Evolutionary conservation across 2,888 invertebrate species (phyloP).

Genomic region (Ischnura elegans): DNA sequence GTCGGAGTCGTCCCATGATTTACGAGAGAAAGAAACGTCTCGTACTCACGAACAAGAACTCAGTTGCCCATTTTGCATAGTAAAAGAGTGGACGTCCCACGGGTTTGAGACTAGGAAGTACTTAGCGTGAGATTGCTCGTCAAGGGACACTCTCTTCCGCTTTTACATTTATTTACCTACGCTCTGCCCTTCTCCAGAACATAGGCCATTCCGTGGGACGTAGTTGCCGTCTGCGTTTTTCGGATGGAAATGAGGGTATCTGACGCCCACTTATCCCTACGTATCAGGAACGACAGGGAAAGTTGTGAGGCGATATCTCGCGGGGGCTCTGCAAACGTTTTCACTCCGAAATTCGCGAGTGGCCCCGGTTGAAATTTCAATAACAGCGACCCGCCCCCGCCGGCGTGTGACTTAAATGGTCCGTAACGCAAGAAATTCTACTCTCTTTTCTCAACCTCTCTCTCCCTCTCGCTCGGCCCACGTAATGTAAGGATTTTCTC

Average conservation of each 20-base stretch:
- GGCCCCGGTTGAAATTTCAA: background rate
- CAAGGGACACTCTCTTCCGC: background rate
- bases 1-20: background rate
- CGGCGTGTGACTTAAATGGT: background rate
- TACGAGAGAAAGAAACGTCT: background rate
- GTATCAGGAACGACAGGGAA: constrained; percentile 51
- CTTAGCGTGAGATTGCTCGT: background rate
- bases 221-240: background rate
- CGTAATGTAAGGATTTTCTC: background rate
- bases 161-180: background rate
- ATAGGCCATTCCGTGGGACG: constrained; percentile 17
- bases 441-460: constrained; percentile 21
- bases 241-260: background rate
- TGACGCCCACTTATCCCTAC: constrained; percentile 12
- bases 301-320: background rate
- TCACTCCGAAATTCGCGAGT: constrained; percentile 37
- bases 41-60: too few species aligned
- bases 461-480: background rate
- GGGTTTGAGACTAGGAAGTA: background rate
- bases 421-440: background rate
- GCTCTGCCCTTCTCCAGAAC: constrained; percentile 6
- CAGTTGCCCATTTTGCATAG: background rate
- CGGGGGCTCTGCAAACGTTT: background rate
- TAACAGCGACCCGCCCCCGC: background rate
- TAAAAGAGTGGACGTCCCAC: background rate